Percentiles rank a stretch among this genome's conserved stretches.
These are phyloP conservation scores for Conus betulinus DNA, from an alignment of 1,140 invertebrate species.

Conservation along the genomic window DNA sequence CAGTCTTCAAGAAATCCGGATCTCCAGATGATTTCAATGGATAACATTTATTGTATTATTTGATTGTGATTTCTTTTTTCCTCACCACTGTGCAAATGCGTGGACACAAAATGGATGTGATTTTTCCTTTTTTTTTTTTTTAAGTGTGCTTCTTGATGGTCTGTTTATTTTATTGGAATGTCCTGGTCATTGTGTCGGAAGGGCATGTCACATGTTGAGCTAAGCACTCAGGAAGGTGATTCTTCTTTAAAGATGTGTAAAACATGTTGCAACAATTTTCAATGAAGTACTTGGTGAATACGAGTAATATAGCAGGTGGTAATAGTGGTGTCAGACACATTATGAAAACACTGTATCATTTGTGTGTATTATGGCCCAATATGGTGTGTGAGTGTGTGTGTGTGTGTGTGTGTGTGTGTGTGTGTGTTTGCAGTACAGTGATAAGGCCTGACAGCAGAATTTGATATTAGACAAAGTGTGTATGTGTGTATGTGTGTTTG, in stretches of 20 bases:
- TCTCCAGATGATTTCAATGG: conserved; percentile 16
- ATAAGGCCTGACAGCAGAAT: too few relatives aligned
- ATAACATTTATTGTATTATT: background rate
- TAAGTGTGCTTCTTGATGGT: too few relatives aligned
- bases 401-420: background rate
- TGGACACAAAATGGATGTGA: too few relatives aligned
- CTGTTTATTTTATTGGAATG: too few relatives aligned
- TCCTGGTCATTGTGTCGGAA: background rate
- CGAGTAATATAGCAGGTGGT: background rate
- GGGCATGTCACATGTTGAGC: background rate
- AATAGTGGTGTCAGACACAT: background rate
- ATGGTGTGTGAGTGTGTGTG: background rate
- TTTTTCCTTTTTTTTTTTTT: too few relatives aligned
- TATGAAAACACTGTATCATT: background rate
- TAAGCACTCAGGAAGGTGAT: background rate
- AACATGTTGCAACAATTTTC: background rate
- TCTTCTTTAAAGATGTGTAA: background rate
- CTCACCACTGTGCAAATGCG: too few relatives aligned
- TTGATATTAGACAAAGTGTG: too few relatives aligned
- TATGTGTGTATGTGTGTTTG: too few relatives aligned
- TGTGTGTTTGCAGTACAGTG: background rate
- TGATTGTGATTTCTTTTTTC: too few relatives aligned
- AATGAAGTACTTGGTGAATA: background rate
- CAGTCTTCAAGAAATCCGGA: conserved; percentile 72
- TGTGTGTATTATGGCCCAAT: background rate